Percentiles rank a stretch among this genome's conserved stretches.
These are phyloP conservation scores for Ficedula albicollis DNA, from an alignment of 2,797 vertebrate species.

Conservation along the genomic window DNA sequence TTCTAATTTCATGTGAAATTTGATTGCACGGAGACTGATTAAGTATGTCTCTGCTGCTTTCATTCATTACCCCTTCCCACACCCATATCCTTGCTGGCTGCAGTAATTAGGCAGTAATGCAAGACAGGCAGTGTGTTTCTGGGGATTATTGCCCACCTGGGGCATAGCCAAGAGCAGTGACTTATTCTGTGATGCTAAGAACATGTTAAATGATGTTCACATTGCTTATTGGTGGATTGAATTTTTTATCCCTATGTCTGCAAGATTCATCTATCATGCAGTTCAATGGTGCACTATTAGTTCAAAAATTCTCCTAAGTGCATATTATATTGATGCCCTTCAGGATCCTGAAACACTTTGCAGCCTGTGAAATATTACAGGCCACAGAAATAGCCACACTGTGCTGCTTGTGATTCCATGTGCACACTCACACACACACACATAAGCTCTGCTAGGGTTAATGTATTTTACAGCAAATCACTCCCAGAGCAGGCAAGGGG, in stretches of 20 bases:
- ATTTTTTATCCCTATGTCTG: neutral
- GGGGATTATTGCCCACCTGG: conserved; percentile 1
- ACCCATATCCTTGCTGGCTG: neutral
- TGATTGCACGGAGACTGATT: neutral
- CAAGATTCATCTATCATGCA: neutral
- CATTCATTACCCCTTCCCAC: neutral
- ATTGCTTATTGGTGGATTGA: neutral
- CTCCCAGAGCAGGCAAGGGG: neutral
- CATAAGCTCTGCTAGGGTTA: neutral
- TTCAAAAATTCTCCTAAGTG: neutral
- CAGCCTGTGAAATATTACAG: neutral
- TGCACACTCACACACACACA: neutral
- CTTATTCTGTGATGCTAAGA: neutral
- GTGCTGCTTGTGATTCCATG: neutral
- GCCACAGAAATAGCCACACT: neutral
- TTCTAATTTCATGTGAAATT: conserved; percentile 21
- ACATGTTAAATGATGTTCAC: neutral
- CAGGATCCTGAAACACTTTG: neutral
- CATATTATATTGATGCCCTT: neutral
- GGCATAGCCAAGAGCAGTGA: neutral
- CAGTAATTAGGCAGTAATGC: conserved; percentile 5
- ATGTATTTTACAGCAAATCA: neutral
- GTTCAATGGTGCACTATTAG: neutral
- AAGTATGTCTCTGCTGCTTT: neutral
- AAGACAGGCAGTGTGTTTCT: neutral